Evolutionary conservation across 1,140 invertebrate genomes (phyloP).

Genomic region (Hyphantria cunea): DNA sequence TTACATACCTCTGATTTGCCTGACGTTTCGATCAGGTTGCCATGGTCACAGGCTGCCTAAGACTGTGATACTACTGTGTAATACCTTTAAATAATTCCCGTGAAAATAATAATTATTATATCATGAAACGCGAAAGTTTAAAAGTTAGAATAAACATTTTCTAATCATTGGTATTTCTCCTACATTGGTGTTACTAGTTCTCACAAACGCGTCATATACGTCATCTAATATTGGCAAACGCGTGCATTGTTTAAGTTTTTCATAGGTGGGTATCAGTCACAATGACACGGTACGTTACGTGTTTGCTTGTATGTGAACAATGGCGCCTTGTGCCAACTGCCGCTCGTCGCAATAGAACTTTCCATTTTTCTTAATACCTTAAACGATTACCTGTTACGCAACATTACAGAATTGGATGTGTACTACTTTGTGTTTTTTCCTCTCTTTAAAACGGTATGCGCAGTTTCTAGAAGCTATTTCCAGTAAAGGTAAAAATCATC

Average conservation of each 20-base stretch:
- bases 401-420: conserved; percentile 10
- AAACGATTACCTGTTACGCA: conserved; percentile 20
- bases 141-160: neutral
- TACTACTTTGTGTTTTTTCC: conserved; percentile 10
- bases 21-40: too few species aligned
- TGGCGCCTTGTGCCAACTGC: conserved; percentile 42
- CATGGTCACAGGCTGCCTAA: too few species aligned
- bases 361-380: conserved; percentile 33
- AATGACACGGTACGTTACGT: conserved; percentile 53
- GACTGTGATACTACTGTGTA: too few species aligned
- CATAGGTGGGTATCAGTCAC: conserved; percentile 38
- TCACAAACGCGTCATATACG: conserved; percentile 21
- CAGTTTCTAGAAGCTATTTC: conserved; percentile 1
- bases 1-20: too few species aligned
- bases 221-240: conserved; percentile 45
- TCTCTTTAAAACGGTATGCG: neutral
- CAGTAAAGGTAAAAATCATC: neutral
- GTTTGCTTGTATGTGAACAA: conserved; percentile 45
- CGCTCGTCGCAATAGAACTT: conserved; percentile 34
- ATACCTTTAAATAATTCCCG: too few species aligned
- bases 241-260: conserved; percentile 50
- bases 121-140: too few species aligned
- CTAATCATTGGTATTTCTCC: neutral
- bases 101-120: too few species aligned
- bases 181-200: conserved; percentile 15